Percentiles rank a stretch among this genome's conserved stretches.
Evolutionary conservation across 2,888 invertebrate species (phyloP).

Genomic region (Trissoscelio sp.): DNA sequence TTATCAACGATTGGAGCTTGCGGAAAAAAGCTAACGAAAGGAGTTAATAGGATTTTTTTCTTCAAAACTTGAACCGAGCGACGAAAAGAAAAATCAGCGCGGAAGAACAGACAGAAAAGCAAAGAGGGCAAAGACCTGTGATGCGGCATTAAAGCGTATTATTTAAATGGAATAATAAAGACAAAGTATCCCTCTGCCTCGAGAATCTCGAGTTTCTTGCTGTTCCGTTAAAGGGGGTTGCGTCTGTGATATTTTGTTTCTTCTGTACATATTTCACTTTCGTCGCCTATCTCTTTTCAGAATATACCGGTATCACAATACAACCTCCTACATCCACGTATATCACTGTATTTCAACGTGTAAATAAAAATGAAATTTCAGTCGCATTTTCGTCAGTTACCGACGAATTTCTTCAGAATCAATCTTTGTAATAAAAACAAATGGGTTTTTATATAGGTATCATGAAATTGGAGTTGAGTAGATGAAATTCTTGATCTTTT

Average conservation of each 20-base stretch:
- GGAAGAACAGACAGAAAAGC: conserved; percentile 68
- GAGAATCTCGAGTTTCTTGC: conserved; percentile 68
- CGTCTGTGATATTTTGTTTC: conserved; percentile 44
- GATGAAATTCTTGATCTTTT: neutral
- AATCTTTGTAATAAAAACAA: neutral
- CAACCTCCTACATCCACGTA: conserved; percentile 3
- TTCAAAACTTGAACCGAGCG: conserved; percentile 50
- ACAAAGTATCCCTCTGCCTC: conserved; percentile 68
- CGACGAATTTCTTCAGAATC: conserved; percentile 6
- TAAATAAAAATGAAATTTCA: conserved; percentile 37
- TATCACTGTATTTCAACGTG: conserved; percentile 13
- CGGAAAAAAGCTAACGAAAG: conserved; percentile 48
- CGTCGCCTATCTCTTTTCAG: conserved; percentile 34
- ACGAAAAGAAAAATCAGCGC: conserved; percentile 56
- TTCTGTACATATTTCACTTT: conserved; percentile 55
- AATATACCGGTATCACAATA: conserved; percentile 22
- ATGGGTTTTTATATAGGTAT: neutral
- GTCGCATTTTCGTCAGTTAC: conserved; percentile 7
- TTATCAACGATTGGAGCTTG: conserved; percentile 45
- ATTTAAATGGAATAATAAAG: conserved; percentile 78
- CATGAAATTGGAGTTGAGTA: neutral
- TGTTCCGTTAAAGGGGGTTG: conserved; percentile 37
- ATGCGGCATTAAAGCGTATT: conserved; percentile 72
- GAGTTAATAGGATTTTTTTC: conserved; percentile 53
- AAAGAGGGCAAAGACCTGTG: conserved; percentile 65